Base-by-base conservation (phyloP, 2,797 vertebrate genomes). In the Lutjanus argentimaculatus region DNA sequence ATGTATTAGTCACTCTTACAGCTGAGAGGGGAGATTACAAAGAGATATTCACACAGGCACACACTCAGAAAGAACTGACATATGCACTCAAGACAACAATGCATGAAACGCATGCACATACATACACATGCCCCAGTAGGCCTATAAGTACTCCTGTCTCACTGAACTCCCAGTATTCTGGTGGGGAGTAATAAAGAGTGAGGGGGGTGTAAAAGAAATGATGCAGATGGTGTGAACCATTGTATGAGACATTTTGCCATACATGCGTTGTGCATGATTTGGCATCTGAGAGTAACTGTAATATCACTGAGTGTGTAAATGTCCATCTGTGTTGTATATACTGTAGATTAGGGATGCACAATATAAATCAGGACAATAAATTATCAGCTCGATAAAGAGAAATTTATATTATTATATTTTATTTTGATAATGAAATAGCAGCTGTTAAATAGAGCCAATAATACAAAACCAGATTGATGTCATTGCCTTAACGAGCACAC, bases 1-100 rank as follows among this genome's bases (percentile, higher is more conserved):
- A 43, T 90, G 82, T 58, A 83, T 87, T 89, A 77, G 80, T 86
- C 80, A 88, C 72, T 83, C 61, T 68, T 73, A 67, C 71, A 85
- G 73, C 67, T 73, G 73, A 86, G 85, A 74, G 65, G 53, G 58
- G 70, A 77, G 80, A 89, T 90, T 84, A 87, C 80, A 88, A 72
- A 91, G 71, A 89, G 67, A 77, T 67, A 70, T 80, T 73, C 49
- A 58, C 67, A 82, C n/a, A 57, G 36, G 64, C 65, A 56, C 61
- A 62, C 53, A 53, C 53, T 65, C n/a, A 66, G 52, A 76, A 61
- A 61, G 22, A 72, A 15, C 46, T 59, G 62, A 55, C 51, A 62
- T 21, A 40, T 52, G 59, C 55, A 82, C 75, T 82, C 22, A 15
- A 6, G 52, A 75, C 71, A 78, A 71, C 17, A 40, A 75, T 57